phyloP scores from a whole-genome alignment of 2,888 invertebrate species.

The Pristionchus entomophagus region DNA sequence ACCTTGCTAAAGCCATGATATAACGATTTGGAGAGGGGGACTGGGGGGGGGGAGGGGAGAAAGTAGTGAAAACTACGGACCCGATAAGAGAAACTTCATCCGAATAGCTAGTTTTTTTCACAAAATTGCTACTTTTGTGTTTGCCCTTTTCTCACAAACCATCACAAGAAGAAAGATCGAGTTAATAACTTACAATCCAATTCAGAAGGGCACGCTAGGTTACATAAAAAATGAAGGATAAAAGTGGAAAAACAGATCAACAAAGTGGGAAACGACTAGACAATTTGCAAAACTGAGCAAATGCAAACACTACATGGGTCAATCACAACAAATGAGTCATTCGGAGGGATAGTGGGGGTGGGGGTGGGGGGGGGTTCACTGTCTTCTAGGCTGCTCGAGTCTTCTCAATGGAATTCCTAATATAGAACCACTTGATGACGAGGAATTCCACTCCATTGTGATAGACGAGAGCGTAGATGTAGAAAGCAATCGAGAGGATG shows the following conservation, averaged over 20 bases:
- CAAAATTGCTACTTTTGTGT: not conserved
- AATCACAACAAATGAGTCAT: not conserved
- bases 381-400: not conserved
- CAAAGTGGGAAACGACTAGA: slow-evolving; percentile 11
- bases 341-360: not conserved
- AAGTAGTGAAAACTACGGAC: not conserved
- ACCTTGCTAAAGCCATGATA: slow-evolving; percentile 19
- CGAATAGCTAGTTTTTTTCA: slow-evolving; percentile 6
- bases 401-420: slow-evolving; percentile 4
- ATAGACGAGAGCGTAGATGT: slow-evolving; percentile 54
- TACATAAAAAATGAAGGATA: not conserved
- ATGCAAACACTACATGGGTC: not conserved
- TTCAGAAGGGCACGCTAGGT: not conserved
- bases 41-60: too few relatives aligned
- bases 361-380: not conserved
- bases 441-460: slow-evolving; percentile 68
- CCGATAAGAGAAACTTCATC: not conserved
- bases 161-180: slow-evolving; percentile 20
- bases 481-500: slow-evolving; percentile 60
- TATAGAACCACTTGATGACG: slow-evolving; percentile 64
- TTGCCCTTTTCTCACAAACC: not conserved
- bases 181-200: slow-evolving; percentile 11
- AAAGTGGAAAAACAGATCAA: not conserved
- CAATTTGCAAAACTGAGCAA: slow-evolving; percentile 5
- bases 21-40: not conserved